These are phyloP conservation scores for Pteria penguin DNA, from an alignment of 2,888 invertebrate species.

Conservation along the genomic window DNA sequence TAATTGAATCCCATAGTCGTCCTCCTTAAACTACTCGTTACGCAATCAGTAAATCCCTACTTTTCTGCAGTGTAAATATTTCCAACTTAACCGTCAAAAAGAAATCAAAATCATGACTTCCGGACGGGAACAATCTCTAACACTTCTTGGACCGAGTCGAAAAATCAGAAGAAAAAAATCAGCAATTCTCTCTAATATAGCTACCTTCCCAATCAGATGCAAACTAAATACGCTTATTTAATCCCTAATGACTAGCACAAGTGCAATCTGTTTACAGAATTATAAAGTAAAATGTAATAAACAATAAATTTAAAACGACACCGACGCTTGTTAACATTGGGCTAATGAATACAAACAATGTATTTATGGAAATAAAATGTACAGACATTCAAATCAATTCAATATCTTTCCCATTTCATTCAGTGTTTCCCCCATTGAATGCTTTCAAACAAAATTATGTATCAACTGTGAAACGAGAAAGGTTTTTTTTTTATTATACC, in stretches of 20 bases:
- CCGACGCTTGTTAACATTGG: conserved; percentile 9
- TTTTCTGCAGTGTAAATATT: too few species aligned
- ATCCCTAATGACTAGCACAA: neutral
- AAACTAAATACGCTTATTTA: neutral
- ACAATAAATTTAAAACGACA: conserved; percentile 34
- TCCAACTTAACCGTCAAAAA: too few species aligned
- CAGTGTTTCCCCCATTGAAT: neutral
- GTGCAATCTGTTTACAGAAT: conserved; percentile 26
- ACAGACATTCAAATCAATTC: conserved; percentile 3
- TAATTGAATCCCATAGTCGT: too few species aligned
- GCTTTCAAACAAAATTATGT: neutral
- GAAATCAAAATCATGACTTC: too few species aligned
- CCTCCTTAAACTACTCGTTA: too few species aligned
- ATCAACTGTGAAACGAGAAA: neutral
- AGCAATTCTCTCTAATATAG: too few species aligned
- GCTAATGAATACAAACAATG: conserved; percentile 30
- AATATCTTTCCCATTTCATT: neutral
- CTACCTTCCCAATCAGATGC: neutral
- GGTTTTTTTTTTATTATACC: too few species aligned
- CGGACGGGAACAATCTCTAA: too few species aligned
- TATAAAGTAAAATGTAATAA: conserved; percentile 32
- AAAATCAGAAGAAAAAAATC: too few species aligned
- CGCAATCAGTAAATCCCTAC: too few species aligned
- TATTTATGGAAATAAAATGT: conserved; percentile 21
- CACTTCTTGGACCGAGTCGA: too few species aligned